These are phyloP conservation scores for Pollenia amentaria DNA, from an alignment of 2,888 invertebrate species.

Conservation along the genomic window DNA sequence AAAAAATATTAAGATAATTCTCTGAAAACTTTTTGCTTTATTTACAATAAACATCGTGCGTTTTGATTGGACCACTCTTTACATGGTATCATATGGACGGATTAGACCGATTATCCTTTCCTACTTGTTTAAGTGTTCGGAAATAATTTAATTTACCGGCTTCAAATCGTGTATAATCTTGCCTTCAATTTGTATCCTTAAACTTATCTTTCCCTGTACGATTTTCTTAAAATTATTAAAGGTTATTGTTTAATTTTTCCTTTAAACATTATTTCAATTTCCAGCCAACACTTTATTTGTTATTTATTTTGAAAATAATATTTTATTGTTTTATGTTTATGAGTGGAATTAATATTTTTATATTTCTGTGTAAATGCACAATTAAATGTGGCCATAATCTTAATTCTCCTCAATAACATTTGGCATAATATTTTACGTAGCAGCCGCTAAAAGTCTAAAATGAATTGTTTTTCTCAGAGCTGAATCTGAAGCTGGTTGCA, in stretches of 20 bases:
- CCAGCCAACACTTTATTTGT: background rate
- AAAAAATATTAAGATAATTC: no score
- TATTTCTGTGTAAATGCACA: slow-evolving; percentile 41
- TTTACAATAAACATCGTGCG: no score
- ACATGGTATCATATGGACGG: no score
- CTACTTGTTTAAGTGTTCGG: no score
- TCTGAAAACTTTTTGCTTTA: no score
- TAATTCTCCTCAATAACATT: slow-evolving; percentile 32
- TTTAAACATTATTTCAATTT: slow-evolving; percentile 9
- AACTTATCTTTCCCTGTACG: background rate
- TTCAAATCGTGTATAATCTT: background rate
- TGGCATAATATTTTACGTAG: slow-evolving; percentile 27
- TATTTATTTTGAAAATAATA: slow-evolving; percentile 40
- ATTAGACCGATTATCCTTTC: no score
- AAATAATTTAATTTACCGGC: no score
- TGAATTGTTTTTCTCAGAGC: slow-evolving; percentile 26
- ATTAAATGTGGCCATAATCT: slow-evolving; percentile 51
- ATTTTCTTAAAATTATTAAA: background rate
- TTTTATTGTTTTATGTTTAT: slow-evolving; percentile 49
- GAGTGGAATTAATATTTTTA: slow-evolving; percentile 47
- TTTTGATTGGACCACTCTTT: no score
- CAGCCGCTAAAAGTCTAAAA: background rate
- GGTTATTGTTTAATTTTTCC: background rate
- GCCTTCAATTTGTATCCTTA: background rate
- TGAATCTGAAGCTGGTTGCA: slow-evolving; percentile 19